Percentiles rank a stretch among this genome's conserved stretches.
Evolutionary conservation across 2,113 vertebrate species (phyloP).

Genomic region (Macquaria ambigua): DNA sequence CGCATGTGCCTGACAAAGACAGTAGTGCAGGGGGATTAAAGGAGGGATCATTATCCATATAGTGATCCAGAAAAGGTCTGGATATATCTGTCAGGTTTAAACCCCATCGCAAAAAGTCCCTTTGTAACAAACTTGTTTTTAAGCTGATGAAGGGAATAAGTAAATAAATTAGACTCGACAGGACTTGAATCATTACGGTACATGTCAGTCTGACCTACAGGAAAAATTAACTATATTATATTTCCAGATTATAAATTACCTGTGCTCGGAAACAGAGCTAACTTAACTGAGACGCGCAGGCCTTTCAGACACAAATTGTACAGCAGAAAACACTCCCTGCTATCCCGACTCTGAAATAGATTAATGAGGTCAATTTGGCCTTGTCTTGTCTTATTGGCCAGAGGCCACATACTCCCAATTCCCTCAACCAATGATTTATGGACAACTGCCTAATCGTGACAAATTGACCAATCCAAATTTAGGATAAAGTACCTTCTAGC

Average conservation of each 20-base stretch:
- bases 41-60: not conserved
- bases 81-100: not conserved
- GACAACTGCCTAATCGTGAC: constrained; percentile 47
- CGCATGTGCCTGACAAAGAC: not conserved
- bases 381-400: constrained; percentile 69
- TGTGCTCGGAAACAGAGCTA: constrained; percentile 1
- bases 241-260: constrained; percentile 42
- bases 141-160: not conserved
- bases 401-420: constrained; percentile 41
- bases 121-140: not conserved
- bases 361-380: constrained; percentile 71
- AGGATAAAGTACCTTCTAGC: constrained; percentile 35
- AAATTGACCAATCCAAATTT: constrained; percentile 58
- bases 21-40: not conserved
- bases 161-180: not conserved
- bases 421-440: constrained; percentile 64
- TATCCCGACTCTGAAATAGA: constrained; percentile 43
- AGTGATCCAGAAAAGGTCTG: constrained; percentile 1
- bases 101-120: not conserved
- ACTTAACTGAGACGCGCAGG: constrained; percentile 2
- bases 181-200: not conserved
- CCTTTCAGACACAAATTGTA: constrained; percentile 32
- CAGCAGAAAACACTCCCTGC: constrained; percentile 47
- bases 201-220: not conserved
- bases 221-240: constrained; percentile 9